Percentiles rank a stretch among this genome's conserved stretches.
phyloP scores from a whole-genome alignment of 2,113 vertebrate species.

The Circaetus gallicus region DNA sequence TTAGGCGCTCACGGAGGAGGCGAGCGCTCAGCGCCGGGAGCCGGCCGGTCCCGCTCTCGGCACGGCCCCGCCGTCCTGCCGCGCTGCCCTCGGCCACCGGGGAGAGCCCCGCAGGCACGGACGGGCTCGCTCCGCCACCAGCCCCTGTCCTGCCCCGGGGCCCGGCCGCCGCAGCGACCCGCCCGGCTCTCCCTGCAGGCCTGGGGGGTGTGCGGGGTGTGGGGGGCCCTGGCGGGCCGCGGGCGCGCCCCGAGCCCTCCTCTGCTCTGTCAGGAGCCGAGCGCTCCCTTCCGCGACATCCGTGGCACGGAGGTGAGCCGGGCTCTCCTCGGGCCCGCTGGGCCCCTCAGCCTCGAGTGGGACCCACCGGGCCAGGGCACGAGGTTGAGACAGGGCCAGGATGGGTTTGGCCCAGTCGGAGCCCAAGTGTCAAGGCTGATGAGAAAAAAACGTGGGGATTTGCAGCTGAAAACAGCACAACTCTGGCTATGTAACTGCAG shows the following conservation, averaged over 20 bases:
- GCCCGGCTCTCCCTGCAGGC: not conserved
- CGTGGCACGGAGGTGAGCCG: too few relatives aligned
- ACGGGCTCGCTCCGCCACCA: not conserved
- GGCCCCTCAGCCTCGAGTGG: not conserved
- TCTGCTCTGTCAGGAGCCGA: not conserved
- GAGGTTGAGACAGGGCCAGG: not conserved
- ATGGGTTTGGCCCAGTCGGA: not conserved
- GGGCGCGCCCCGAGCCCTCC: too few relatives aligned
- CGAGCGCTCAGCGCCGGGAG: not conserved
- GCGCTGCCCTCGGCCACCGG: not conserved
- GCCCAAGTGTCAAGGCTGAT: not conserved
- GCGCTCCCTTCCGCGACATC: not conserved
- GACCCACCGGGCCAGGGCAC: accelerated
- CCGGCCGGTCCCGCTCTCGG: not conserved
- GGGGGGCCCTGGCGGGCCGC: not conserved
- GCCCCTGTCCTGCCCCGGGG: not conserved
- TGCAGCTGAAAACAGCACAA: not conserved
- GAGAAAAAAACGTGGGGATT: not conserved
- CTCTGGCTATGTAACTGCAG: not conserved
- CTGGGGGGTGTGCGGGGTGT: not conserved
- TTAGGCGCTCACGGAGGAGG: not conserved
- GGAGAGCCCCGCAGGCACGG: not conserved
- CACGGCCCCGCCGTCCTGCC: not conserved
- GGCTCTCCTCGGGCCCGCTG: not conserved
- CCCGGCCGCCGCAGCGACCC: not conserved